Evolutionary conservation across 2,113 vertebrate genomes (phyloP).

Genomic region (Cryptotis parvus): DNA sequence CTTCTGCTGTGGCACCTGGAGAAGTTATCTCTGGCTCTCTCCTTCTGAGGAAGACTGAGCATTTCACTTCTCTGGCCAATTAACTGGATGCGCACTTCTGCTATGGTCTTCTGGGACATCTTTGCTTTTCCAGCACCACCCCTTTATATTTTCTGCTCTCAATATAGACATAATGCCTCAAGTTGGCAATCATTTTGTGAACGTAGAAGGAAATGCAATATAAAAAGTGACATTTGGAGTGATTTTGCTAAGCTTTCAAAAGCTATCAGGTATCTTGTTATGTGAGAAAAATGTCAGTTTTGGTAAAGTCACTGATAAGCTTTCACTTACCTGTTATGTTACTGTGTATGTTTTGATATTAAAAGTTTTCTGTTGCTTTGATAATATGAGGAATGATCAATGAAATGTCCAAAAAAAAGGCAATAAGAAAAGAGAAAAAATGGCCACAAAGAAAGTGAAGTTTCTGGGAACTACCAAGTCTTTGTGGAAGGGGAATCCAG

Average conservation of each 20-base stretch:
- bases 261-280: neutral
- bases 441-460: neutral
- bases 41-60: neutral
- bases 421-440: neutral
- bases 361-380: neutral
- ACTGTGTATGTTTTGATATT: neutral
- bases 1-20: neutral
- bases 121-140: neutral
- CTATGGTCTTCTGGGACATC: neutral
- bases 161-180: neutral
- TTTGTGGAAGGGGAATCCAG: neutral
- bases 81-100: neutral
- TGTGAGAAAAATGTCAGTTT: constrained; percentile 2
- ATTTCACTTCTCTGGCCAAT: neutral
- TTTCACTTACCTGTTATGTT: constrained; percentile 28
- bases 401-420: neutral
- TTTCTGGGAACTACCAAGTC: neutral
- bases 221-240: neutral
- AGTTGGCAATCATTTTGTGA: neutral
- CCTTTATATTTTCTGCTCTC: neutral
- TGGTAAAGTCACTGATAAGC: neutral
- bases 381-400: neutral
- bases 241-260: neutral
- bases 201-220: neutral
- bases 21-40: neutral